Evolutionary conservation across 2,113 vertebrate species (phyloP).

Genomic region (Chionodraco myersi): DNA sequence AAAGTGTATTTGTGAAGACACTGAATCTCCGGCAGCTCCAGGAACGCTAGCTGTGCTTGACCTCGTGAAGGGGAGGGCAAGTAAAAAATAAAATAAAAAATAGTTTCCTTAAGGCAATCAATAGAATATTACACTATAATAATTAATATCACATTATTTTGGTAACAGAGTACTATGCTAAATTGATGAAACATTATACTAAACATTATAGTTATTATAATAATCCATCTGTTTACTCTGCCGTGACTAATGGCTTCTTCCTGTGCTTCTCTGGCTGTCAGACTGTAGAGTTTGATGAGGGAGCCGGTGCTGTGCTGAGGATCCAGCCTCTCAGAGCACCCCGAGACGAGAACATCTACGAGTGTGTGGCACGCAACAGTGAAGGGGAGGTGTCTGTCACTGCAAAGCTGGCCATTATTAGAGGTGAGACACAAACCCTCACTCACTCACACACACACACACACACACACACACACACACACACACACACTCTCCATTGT

Average conservation of each 20-base stretch:
- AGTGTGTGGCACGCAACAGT: conserved; percentile 94
- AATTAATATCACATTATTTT: background rate
- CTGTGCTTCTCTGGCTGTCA: conserved; percentile 71
- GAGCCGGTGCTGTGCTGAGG: conserved; percentile 93
- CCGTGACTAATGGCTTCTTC: conserved; percentile 39
- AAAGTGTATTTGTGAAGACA: conserved; percentile 48
- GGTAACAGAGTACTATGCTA: background rate
- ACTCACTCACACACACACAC: background rate
- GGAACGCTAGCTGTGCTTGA: conserved; percentile 44
- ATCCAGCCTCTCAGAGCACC: conserved; percentile 96
- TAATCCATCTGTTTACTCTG: conserved; percentile 1
- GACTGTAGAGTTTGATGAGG: conserved; percentile 97
- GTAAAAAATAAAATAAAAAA: background rate
- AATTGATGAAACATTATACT: background rate
- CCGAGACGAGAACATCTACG: conserved; percentile 95
- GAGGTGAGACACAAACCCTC: conserved; percentile 85
- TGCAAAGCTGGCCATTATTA: conserved; percentile 95
- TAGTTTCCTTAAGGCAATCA: background rate
- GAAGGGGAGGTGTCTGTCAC: conserved; percentile 91
- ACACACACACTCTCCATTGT: background rate
- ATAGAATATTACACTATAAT: background rate
- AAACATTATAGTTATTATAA: background rate
- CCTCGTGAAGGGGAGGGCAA: conserved; percentile 17
- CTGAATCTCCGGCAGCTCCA: conserved; percentile 11
- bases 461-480: no score